A percentile compares a stretch with the other conserved stretches of the same genome.
Conservation (phyloP, 1,140 invertebrate genomes). For the Ceratitis capitata region DNA sequence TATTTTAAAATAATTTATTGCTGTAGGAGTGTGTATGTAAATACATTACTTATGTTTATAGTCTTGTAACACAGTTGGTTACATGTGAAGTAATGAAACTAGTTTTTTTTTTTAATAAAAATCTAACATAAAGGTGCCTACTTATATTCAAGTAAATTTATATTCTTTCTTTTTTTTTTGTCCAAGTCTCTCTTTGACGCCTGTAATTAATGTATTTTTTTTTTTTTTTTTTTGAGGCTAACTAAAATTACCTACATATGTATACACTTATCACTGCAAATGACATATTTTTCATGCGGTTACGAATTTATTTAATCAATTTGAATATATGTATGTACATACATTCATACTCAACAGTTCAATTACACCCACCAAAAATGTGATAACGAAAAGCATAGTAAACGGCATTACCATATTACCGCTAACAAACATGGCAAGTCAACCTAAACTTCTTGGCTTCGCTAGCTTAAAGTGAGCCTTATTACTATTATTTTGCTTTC, state of each 20-base stretch:
- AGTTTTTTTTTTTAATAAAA: too few species aligned
- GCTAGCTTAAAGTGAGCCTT: not conserved
- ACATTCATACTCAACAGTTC: not conserved
- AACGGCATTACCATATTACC: not conserved
- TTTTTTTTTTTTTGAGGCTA: not conserved
- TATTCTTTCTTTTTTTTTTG: not conserved
- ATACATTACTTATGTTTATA: not conserved
- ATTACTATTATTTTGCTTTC: not conserved
- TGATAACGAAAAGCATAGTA: conserved; percentile 26
- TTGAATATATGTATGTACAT: too few species aligned
- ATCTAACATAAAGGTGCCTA: too few species aligned
- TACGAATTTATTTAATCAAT: too few species aligned
- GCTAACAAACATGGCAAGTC: not conserved
- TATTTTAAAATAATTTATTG: not conserved
- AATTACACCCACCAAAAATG: not conserved
- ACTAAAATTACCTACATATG: not conserved
- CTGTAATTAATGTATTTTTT: not conserved
- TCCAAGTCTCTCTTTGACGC: conserved; percentile 15
- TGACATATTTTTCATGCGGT: not conserved
- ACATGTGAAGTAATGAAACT: too few species aligned
- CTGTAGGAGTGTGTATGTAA: not conserved
- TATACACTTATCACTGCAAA: not conserved
- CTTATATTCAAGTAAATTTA: not conserved
- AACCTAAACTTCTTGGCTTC: not conserved
- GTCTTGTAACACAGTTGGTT: not conserved